Conservation (phyloP, 2,888 invertebrate species). For the Meiosimyza decipiens region DNA sequence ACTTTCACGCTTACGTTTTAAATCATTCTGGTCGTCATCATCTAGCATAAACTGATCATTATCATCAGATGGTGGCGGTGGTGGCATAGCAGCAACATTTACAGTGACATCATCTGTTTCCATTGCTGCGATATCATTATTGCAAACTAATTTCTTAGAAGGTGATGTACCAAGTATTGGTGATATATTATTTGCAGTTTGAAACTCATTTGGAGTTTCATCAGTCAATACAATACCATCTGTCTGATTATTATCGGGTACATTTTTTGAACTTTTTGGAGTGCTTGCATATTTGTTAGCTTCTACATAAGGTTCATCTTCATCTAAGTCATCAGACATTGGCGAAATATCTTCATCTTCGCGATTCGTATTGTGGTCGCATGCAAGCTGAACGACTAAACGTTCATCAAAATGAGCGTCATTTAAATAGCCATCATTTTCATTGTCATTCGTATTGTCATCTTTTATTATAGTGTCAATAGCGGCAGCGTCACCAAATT, state of each 20-base stretch:
- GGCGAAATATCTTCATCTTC: conserved; percentile 39
- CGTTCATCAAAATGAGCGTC: conserved; percentile 56
- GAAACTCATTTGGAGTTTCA: conserved; percentile 50
- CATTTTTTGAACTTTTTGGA: conserved; percentile 44
- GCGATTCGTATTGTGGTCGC: conserved; percentile 31
- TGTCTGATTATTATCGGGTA: conserved; percentile 31
- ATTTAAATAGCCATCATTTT: conserved; percentile 47
- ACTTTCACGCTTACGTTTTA: conserved; percentile 65
- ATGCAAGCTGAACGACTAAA: conserved; percentile 54
- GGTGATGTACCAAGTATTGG: conserved; percentile 57
- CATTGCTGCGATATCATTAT: conserved; percentile 39
- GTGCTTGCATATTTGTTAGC: conserved; percentile 43
- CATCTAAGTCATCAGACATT: conserved; percentile 36
- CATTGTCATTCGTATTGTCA: conserved; percentile 43
- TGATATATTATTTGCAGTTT: conserved; percentile 57
- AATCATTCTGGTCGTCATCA: conserved; percentile 50
- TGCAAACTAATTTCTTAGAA: conserved; percentile 49
- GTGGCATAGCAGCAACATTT: not conserved
- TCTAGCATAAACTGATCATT: conserved; percentile 58
- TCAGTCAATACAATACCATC: conserved; percentile 46
- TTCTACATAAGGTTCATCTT: conserved; percentile 9
- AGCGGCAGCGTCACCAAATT: conserved; percentile 14
- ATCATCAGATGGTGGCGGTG: conserved; percentile 39
- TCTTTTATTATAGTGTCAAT: conserved; percentile 10
- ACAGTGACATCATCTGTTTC: conserved; percentile 35